phyloP scores from a whole-genome alignment of 2,113 vertebrate species.

The Sebastes schlegelii region DNA sequence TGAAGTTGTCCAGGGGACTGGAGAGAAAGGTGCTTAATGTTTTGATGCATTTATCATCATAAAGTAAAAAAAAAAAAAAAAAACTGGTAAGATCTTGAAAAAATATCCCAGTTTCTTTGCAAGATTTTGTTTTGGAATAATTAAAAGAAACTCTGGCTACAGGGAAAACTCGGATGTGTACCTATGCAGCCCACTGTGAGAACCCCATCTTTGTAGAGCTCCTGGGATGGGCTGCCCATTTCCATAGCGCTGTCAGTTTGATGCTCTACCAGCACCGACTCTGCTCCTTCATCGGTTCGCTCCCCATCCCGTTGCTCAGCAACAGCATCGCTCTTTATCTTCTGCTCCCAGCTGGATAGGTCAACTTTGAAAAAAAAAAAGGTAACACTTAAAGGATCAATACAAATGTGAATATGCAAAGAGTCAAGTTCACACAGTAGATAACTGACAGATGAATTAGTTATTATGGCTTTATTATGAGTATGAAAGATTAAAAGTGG shows the following conservation, averaged over 20 bases:
- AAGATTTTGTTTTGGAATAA: neutral
- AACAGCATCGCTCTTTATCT: conserved; percentile 88
- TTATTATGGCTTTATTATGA: too few relatives aligned
- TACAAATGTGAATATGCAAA: neutral
- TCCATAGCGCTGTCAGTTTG: conserved; percentile 87
- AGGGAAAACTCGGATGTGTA: conserved; percentile 57
- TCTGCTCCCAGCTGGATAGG: conserved; percentile 91
- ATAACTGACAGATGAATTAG: neutral
- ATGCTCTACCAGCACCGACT: conserved; percentile 86
- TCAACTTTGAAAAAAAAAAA: conserved; percentile 83
- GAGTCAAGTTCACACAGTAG: neutral
- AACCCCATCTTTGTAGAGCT: conserved; percentile 92
- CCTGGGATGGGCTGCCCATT: conserved; percentile 79
- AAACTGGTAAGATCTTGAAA: neutral
- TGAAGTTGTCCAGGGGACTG: neutral
- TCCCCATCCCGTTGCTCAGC: conserved; percentile 82
- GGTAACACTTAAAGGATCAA: neutral
- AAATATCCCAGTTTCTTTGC: neutral
- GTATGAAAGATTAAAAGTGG: neutral
- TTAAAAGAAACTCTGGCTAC: neutral
- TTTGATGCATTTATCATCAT: neutral
- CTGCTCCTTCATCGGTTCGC: conserved; percentile 78
- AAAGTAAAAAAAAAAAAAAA: neutral
- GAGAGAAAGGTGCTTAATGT: neutral
- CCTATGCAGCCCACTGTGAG: conserved; percentile 92